phyloP scores from a whole-genome alignment of 2,888 invertebrate genomes.

The Epistrophella euchroma region DNA sequence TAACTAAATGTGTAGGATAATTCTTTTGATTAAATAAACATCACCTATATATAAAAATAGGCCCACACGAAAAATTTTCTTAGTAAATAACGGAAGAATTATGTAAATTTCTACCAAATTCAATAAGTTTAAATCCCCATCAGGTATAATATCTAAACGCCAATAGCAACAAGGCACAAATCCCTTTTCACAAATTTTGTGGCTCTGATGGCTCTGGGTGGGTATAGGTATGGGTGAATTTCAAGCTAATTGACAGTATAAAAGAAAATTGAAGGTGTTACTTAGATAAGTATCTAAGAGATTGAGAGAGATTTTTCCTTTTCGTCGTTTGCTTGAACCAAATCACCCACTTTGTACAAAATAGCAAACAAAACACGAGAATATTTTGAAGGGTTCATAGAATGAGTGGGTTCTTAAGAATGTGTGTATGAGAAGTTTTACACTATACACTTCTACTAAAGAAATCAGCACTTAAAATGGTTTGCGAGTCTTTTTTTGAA shows the following conservation, averaged over 20 bases:
- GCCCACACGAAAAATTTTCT: background rate
- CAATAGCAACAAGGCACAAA: background rate
- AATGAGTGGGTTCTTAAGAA: background rate
- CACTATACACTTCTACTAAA: background rate
- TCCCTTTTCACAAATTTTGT: background rate
- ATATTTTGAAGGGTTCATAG: background rate
- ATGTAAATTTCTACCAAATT: constrained; percentile 7
- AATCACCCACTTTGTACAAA: constrained; percentile 6
- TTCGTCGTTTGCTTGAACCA: background rate
- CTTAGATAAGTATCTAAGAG: constrained; percentile 10
- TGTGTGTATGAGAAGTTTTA: background rate
- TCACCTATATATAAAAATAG: background rate
- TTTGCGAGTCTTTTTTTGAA: background rate
- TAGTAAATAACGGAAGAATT: background rate
- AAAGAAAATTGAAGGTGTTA: constrained; percentile 20
- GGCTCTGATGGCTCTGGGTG: background rate
- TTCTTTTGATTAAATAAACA: no score
- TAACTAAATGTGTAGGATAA: no score
- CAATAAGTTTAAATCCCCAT: constrained; percentile 19
- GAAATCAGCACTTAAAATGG: background rate
- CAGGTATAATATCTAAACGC: background rate
- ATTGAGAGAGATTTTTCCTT: background rate
- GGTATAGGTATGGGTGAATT: constrained; percentile 16
- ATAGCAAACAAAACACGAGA: background rate
- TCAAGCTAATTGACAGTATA: constrained; percentile 15